phyloP scores from a whole-genome alignment of 2,888 invertebrate species.

The Eupeodes luniger region DNA sequence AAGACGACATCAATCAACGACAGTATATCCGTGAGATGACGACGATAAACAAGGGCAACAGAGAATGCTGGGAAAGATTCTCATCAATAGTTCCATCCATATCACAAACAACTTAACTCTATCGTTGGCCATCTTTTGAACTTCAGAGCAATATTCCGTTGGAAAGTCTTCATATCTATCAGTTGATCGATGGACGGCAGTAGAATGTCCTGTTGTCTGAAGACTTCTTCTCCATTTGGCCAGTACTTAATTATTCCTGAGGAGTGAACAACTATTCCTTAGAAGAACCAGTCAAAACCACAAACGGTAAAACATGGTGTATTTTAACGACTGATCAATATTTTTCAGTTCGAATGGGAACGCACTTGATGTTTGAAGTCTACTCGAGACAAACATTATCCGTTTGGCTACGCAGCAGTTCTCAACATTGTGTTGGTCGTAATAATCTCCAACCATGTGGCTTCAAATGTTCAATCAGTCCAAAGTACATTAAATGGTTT shows the following conservation, averaged over 20 bases:
- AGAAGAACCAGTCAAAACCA: conserved; percentile 20
- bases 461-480: conserved; percentile 42
- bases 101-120: conserved; percentile 1
- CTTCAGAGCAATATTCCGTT: conserved; percentile 53
- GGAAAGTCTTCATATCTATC: conserved; percentile 62
- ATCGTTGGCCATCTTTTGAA: conserved; percentile 50
- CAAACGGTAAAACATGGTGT: conserved; percentile 65
- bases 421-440: background rate
- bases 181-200: conserved; percentile 38
- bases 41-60: background rate
- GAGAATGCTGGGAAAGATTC: background rate
- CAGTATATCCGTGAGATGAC: background rate
- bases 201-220: conserved; percentile 35
- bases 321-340: conserved; percentile 65
- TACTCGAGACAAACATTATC: conserved; percentile 19
- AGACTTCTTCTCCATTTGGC: conserved; percentile 22
- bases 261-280: background rate
- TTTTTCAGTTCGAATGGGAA: conserved; percentile 63
- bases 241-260: background rate
- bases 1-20: conserved; percentile 1
- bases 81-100: conserved; percentile 6
- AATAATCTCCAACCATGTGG: conserved; percentile 41
- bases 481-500: conserved; percentile 41
- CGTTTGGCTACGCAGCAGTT: conserved; percentile 6
- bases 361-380: background rate